Evolutionary conservation across 2,888 invertebrate species (phyloP).

Genomic region (Macropis europaea): DNA sequence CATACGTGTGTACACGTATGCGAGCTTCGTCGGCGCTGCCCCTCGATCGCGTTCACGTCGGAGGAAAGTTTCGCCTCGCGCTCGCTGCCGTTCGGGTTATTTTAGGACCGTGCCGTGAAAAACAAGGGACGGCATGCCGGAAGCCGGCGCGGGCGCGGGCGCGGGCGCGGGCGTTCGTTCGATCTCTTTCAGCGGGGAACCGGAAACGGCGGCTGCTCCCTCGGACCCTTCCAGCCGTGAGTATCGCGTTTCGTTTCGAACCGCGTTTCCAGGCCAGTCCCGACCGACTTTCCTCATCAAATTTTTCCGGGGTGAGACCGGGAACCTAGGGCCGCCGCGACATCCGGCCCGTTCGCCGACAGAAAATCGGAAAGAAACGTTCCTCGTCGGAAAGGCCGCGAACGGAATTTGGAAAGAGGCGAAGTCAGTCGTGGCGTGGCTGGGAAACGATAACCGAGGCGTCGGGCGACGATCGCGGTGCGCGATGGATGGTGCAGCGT

Average conservation of each 20-base stretch:
- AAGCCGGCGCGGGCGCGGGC: neutral
- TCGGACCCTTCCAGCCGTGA: no score
- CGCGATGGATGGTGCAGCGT: neutral
- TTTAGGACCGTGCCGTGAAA: neutral
- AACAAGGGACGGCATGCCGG: neutral
- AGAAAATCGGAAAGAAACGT: no score
- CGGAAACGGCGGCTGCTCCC: neutral
- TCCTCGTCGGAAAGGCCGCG: no score
- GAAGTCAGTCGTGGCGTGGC: neutral
- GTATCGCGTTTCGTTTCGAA: no score
- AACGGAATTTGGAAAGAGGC: neutral
- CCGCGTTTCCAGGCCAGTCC: no score
- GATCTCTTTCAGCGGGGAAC: neutral
- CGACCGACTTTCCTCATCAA: no score
- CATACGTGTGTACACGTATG: no score
- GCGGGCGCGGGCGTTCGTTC: neutral
- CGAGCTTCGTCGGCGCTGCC: neutral
- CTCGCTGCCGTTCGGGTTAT: neutral
- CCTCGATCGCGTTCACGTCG: neutral
- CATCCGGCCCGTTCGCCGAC: no score
- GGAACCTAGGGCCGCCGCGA: no score
- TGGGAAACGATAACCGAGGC: neutral
- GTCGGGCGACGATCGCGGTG: conserved; percentile 5
- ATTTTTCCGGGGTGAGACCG: no score
- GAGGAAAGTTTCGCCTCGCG: neutral